Conservation (phyloP, 2,797 vertebrate genomes). For the Gymnodraco acuticeps region DNA sequence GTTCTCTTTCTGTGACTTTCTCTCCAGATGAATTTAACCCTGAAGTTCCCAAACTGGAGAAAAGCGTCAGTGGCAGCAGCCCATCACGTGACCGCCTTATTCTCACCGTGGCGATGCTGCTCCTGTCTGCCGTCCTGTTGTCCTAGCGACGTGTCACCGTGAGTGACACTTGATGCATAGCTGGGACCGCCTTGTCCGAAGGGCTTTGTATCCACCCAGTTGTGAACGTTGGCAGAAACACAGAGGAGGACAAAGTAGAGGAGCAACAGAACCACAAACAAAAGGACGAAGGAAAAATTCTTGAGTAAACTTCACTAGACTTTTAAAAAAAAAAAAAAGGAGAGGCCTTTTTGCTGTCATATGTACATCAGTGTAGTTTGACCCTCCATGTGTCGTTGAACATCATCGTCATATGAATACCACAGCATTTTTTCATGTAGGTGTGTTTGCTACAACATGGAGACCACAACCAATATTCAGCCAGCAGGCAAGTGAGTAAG, state of each 20-base stretch:
- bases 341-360: conserved; percentile 79
- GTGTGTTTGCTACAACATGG: conserved; percentile 43
- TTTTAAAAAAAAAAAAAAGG: conserved; percentile 47
- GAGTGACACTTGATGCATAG: conserved; percentile 35
- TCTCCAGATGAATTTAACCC: conserved; percentile 92
- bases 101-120: conserved; percentile 89
- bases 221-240: conserved; percentile 41
- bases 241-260: conserved; percentile 21
- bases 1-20: conserved; percentile 34
- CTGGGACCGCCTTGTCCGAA: conserved; percentile 68
- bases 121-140: conserved; percentile 87
- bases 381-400: conserved; percentile 56
- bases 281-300: conserved; percentile 32
- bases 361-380: conserved; percentile 55
- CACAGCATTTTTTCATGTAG: conserved; percentile 57
- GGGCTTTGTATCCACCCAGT: conserved; percentile 67
- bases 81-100: conserved; percentile 93
- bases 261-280: conserved; percentile 43
- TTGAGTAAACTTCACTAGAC: conserved; percentile 46
- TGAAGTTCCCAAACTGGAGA: conserved; percentile 96
- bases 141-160: conserved; percentile 86
- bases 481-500: conserved; percentile 17
- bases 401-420: conserved; percentile 40
- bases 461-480: conserved; percentile 33
- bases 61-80: conserved; percentile 96